Conservation (phyloP, 2,797 vertebrate species). For the Eulemur coronatus region DNA sequence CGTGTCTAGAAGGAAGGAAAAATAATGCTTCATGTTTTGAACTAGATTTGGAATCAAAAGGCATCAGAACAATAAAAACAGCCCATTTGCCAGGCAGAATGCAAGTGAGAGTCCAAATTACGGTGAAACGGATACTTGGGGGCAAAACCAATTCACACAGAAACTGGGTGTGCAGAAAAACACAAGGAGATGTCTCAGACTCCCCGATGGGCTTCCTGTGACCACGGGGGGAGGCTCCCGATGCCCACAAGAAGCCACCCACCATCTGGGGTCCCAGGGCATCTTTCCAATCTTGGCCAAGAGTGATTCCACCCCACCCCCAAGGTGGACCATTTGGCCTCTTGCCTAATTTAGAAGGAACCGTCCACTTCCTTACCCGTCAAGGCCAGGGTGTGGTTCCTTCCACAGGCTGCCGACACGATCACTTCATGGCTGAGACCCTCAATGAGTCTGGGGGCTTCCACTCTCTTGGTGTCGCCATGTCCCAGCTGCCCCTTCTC, state of each 20-base stretch:
- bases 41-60: not conserved
- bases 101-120: not conserved
- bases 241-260: not conserved
- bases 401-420: slow-evolving; percentile 93
- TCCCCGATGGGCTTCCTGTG: accelerated
- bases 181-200: accelerated
- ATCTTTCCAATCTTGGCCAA: accelerated
- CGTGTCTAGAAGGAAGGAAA: slow-evolving; percentile 84
- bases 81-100: not conserved
- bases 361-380: slow-evolving; percentile 85
- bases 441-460: slow-evolving; percentile 93
- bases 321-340: not conserved
- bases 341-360: not conserved
- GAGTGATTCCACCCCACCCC: not conserved
- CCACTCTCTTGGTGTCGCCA: slow-evolving; percentile 94
- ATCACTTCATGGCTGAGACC: slow-evolving; percentile 89
- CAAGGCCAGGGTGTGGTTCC: slow-evolving; percentile 95
- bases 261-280: too few species aligned
- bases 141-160: not conserved
- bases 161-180: not conserved
- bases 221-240: accelerated
- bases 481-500: slow-evolving; percentile 98
- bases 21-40: not conserved
- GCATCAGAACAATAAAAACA: not conserved
- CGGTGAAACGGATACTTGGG: accelerated